phyloP scores from a whole-genome alignment of 1,140 invertebrate species.

The Ganaspis sp. region DNA sequence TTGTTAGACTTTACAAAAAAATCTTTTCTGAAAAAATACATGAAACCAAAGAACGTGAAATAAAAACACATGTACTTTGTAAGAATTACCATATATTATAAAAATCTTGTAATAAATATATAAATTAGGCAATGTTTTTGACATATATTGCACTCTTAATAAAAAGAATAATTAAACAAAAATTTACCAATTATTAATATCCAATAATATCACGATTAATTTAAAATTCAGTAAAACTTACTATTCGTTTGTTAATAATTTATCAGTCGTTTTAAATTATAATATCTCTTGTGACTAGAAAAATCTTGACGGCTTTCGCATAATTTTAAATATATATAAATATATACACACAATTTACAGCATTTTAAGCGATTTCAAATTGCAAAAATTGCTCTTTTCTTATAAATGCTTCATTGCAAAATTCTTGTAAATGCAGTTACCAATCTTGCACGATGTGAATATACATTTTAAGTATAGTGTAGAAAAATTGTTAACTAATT shows the following conservation, averaged over 20 bases:
- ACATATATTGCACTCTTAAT: conserved; percentile 49
- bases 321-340: too few species aligned
- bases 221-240: not conserved
- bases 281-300: not conserved
- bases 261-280: not conserved
- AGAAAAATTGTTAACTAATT: not conserved
- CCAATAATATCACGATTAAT: conserved; percentile 23
- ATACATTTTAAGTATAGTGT: too few species aligned
- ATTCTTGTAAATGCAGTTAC: too few species aligned
- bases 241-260: not conserved
- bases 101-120: conserved; percentile 47
- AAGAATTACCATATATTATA: conserved; percentile 26
- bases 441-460: too few species aligned
- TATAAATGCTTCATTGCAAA: too few species aligned
- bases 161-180: not conserved
- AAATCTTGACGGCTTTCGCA: not conserved
- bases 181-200: not conserved
- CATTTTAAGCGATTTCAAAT: not conserved
- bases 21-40: not conserved
- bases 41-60: not conserved
- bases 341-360: too few species aligned
- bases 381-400: not conserved
- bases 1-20: too few species aligned
- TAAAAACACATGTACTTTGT: not conserved
- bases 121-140: conserved; percentile 40